Evolutionary conservation across 2,113 vertebrate genomes (phyloP), one percentile per base, ranked within the genome.

Genomic region (Lontra canadensis): DNA sequence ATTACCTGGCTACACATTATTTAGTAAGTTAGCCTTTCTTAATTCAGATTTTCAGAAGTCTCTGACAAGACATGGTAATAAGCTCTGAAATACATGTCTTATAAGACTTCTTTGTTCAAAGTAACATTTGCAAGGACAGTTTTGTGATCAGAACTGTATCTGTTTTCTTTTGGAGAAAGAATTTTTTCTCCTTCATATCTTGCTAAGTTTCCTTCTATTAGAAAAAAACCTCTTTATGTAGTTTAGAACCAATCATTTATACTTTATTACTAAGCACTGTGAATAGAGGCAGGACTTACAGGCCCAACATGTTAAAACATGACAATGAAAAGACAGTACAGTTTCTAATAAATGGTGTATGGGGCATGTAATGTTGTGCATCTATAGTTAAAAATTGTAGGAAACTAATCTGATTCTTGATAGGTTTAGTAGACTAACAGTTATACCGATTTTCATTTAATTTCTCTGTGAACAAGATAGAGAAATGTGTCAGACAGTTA

Each of bases 161-260:
- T 94, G 29, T 17, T 89, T 97, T 92, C 79, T n/a, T 49, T 73
- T 57, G 84, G 69, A 79, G 6, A n/a, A n/a, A 93, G 36, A 90
- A 73, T 5, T 29, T 78, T 88, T 88, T 88, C 59, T 90, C 8
- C 21, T 74, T 74, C 13, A 42, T 82, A 39, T 71, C n/a, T 71
- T 84, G 8, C 39, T 93, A 25, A 42, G 25, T 83, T 69, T 71
- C 29, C 42, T 79, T 90, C 67, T 69, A 39, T 55, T 67, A 76
- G 14, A 69, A 47, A 57, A 86, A 39, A 80, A 7, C 21, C 29
- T 49, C 23, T 95, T 4, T 92, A 29, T 93, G 8, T 57, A 15
- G 89, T 92, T 92, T n/a, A 26, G 73, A 31, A 65, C 47, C 2
- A 47, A 13, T 88, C 36, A 42, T 61, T 87, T 94, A 25, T 84